phyloP scores from a whole-genome alignment of 1,140 invertebrate species.

The Aphelinus certus region DNA sequence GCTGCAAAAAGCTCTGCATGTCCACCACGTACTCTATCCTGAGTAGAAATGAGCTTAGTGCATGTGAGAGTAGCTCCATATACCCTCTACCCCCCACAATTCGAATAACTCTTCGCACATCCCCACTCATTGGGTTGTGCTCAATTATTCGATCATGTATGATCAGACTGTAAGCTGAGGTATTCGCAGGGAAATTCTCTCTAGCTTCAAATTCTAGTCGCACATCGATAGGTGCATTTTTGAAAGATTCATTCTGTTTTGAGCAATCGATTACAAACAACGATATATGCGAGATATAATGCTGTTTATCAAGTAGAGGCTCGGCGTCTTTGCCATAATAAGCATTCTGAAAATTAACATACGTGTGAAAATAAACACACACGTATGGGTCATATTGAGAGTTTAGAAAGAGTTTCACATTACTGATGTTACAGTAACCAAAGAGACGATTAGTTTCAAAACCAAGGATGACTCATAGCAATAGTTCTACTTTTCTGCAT shows the following conservation, averaged over 20 bases:
- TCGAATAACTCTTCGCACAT: conserved; percentile 22
- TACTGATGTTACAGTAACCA: conserved; percentile 19
- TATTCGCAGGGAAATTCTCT: conserved; percentile 29
- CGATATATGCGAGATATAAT: conserved; percentile 19
- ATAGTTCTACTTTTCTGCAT: conserved; percentile 48
- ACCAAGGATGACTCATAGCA: conserved; percentile 47
- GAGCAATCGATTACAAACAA: conserved; percentile 42
- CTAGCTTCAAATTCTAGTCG: conserved; percentile 37
- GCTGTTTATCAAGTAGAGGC: conserved; percentile 1
- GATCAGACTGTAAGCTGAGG: conserved; percentile 40
- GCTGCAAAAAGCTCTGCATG: conserved; percentile 39
- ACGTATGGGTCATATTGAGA: conserved; percentile 6
- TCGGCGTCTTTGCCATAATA: conserved; percentile 18
- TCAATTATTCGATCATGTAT: conserved; percentile 38
- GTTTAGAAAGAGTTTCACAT: conserved; percentile 17
- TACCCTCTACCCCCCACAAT: not conserved
- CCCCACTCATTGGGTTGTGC: conserved; percentile 37
- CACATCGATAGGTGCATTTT: conserved; percentile 33
- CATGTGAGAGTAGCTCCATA: no score
- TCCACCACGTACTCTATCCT: conserved; percentile 39
- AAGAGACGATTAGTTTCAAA: conserved; percentile 44
- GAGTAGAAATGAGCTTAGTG: no score
- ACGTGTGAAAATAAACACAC: conserved; percentile 7
- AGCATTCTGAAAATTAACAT: conserved; percentile 31
- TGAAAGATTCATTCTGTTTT: conserved; percentile 36